Conservation (phyloP, 2,888 invertebrate species). For the Chrysodeixis includens region DNA sequence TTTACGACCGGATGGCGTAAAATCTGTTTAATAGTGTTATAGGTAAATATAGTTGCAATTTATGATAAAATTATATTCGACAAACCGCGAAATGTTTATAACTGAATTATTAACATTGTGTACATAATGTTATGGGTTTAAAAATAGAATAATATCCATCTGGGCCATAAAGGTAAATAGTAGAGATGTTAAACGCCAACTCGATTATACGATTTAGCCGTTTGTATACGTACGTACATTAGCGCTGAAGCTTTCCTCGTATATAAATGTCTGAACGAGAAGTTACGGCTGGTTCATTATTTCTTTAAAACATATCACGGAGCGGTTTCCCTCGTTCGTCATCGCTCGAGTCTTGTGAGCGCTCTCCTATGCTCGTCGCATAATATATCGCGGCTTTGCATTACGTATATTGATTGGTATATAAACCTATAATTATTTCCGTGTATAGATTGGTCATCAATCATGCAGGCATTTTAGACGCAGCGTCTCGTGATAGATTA, state of each 20-base stretch:
- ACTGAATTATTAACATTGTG: slow-evolving; percentile 54
- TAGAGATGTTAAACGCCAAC: slow-evolving; percentile 34
- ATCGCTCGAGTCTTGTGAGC: slow-evolving; percentile 28
- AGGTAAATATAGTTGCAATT: slow-evolving; percentile 60
- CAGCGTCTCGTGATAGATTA: slow-evolving; percentile 2
- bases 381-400: slow-evolving; percentile 4
- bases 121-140: slow-evolving; percentile 41
- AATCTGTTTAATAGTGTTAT: slow-evolving; percentile 66
- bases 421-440: neutral
- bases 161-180: slow-evolving; percentile 21
- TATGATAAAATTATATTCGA: slow-evolving; percentile 60
- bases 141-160: slow-evolving; percentile 32
- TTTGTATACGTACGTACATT: slow-evolving; percentile 14
- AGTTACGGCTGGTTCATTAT: slow-evolving; percentile 33
- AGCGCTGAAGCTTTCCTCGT: slow-evolving; percentile 28
- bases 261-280: slow-evolving; percentile 31
- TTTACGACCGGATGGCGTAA: slow-evolving; percentile 67
- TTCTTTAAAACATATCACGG: slow-evolving; percentile 44
- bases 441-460: slow-evolving; percentile 2
- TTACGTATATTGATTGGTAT: neutral
- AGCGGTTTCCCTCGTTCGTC: slow-evolving; percentile 19
- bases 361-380: slow-evolving; percentile 19
- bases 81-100: slow-evolving; percentile 57
- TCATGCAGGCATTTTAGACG: slow-evolving; percentile 3
- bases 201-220: slow-evolving; percentile 33